Evolutionary conservation across 2,797 vertebrate species (phyloP), one percentile per base, ranked within the genome.

Genomic region (Enoplosus armatus): DNA sequence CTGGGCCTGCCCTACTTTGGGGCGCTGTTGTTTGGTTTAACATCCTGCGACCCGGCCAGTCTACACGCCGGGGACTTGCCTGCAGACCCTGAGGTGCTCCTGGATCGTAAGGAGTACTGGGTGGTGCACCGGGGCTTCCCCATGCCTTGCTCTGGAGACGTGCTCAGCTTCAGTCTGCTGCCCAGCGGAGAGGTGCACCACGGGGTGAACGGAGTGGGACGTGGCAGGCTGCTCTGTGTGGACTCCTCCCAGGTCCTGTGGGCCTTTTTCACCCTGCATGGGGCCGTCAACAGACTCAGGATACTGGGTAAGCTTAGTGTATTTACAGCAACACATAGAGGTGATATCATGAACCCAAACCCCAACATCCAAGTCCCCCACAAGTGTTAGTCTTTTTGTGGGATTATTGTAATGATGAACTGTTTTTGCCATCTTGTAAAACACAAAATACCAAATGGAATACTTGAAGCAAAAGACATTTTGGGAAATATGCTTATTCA

Each of bases 81-180:
- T 0, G 96, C 97, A 0, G 97, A 99, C 90, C 98, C 97, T 0
- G 97, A 99, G 50, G 96, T 96, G 27, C 97, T 99, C 53, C 94
- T 99, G 87, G 98, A 99, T 93, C 97, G 98, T 20, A 99, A 99
- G 90, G 98, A 99, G 92, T 99, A 99, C 82, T 99, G 98, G 98
- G 98, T 99, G 86, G 96, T 99, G 82, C 97, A 97, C 89, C 94
- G 97, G 59, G 97, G 97, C 0, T 97, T 99, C 78, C 97, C 98
- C 0, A 95, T 96, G 61, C 96, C 96, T 63, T 96, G 91, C 90
- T 96, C 96, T 0, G 97, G 98, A 0, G 98, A 99, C 82, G 95
- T 98, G 72, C 96, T 99, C 89, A 99, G 96, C 92, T 99, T 99
- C 91, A 96, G 95, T 51, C 93, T 99, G 86, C 93, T 96, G 91